Evolutionary conservation across 2,888 invertebrate species (phyloP), one percentile per base, ranked within the genome.

Genomic region (Spatulosminthurus flaviceps): DNA sequence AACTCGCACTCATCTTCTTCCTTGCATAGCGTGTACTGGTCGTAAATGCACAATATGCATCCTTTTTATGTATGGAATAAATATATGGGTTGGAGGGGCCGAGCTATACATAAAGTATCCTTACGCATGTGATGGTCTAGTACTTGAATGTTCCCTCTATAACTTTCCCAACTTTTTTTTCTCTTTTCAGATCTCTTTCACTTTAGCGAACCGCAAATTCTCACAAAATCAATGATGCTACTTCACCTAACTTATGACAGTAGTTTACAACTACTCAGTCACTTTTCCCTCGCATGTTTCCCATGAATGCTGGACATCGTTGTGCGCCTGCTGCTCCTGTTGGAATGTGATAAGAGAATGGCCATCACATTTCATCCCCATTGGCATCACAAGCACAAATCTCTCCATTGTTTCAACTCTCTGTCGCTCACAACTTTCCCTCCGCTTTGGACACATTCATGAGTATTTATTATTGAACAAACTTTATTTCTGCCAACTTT

Each of bases 291-390:
- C 22, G n/a, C 72, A 64, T 22, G 64, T 26, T 22, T 64, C 22
- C 24, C 24, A 22, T 64, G 51, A 51, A 51, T 13, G 64, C 64
- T 24, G 64, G 64, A 64, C 64, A 64, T 43, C 34, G 11, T 73
- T 73, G 42, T 42, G 24, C 22, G 77, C 34, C 77, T 71, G 51
- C 82, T 82, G 82, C 71, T 71, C 29, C 82, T 82, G 82, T 67
- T 74, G 79, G 71, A 79, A 79, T 81, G 82, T 77, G 82, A 82
- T 82, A 82, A 82, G 70, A 77, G 80, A 82, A 82, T 82, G 76
- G 78, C 82, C 81, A 74, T 79, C 81, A 82, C 81, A 81, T 79
- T 81, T 82, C 82, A 82, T 81, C 77, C 78, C 82, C 77, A 80
- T 82, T 77, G 79, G 79, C 79, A 80, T 80, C 76, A 64, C 73